phyloP scores from a whole-genome alignment of 2,797 vertebrate genomes.

The Trichosurus vulpecula region DNA sequence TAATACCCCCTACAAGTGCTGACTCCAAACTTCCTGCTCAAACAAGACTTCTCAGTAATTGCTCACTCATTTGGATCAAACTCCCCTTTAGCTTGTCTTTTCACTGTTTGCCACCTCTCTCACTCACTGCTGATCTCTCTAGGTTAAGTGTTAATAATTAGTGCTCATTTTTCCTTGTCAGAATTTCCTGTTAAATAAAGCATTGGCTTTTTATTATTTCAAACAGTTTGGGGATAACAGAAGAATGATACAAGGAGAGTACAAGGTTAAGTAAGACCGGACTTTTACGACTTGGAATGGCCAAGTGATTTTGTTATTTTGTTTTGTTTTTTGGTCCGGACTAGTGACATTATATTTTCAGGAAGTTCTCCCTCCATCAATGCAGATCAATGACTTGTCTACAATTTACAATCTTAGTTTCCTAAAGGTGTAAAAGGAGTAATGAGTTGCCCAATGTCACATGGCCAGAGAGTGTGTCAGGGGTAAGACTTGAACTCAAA shows the following conservation, averaged over 20 bases:
- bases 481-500: background rate
- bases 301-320: background rate
- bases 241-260: background rate
- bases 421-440: background rate
- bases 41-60: conserved; percentile 71
- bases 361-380: background rate
- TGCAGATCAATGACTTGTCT: background rate
- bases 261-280: background rate
- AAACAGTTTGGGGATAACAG: background rate
- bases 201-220: conserved; percentile 16
- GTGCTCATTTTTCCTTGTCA: conserved; percentile 35
- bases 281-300: conserved; percentile 11
- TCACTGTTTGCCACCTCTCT: conserved; percentile 43
- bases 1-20: conserved; percentile 63
- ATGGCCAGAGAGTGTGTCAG: background rate
- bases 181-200: conserved; percentile 43
- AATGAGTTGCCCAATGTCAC: background rate
- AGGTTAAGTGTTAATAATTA: conserved; percentile 54
- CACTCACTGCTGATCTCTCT: conserved; percentile 53
- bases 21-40: conserved; percentile 52
- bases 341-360: background rate
- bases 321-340: background rate
- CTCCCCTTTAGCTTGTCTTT: conserved; percentile 37
- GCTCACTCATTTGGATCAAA: conserved; percentile 61
- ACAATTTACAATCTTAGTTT: background rate